Evolutionary conservation across 2,113 vertebrate species (phyloP), one percentile per base, ranked within the genome.

Genomic region (Carassius gibelio): DNA sequence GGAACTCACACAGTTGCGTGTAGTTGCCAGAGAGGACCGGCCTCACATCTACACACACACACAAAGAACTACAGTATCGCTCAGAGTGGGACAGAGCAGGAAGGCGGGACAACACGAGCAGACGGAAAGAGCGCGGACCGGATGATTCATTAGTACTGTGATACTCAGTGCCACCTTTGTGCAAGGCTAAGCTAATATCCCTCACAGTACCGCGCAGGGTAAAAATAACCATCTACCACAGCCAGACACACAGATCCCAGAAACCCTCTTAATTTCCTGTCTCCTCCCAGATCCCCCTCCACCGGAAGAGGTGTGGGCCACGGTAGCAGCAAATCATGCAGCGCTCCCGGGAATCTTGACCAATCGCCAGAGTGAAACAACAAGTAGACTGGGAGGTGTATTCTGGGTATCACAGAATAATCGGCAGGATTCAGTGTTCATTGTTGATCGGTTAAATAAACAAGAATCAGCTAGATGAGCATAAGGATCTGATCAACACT

Each of bases 251-350:
- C 81, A 88, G 87, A 91, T 91, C 89, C 82, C 72, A 78, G 82
- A 86, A 85, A 83, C 76, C 88, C 88, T 72, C 84, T 89, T 87
- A 87, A 87, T 90, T 91, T 92, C 90, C 90, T 90, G 89, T 91
- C 90, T 86, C 83, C 88, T 90, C 62, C 87, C 76, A 89, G 81
- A 89, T 82, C 75, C 77, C 81, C 74, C 86, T 81, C 85, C 68
- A 21, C 55, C 59, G n/a, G 75, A 84, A 77, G 72, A 85, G 83
- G 82, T 86, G 82, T 82, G 38, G n/a, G 89, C 88, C 89, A 89
- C 83, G 66, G 74, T 87, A 10, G 72, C 81, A 68, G 83, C 86
- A 61, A 90, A 89, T 90, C 82, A 85, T 66, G 86, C 64, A 71
- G 76, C 84, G 62, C 84, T 52, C 59, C 3, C 15, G 68, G 75